These are phyloP conservation scores for Malurus elegans DNA, from an alignment of 2,113 vertebrate genomes.

Conservation along the genomic window DNA sequence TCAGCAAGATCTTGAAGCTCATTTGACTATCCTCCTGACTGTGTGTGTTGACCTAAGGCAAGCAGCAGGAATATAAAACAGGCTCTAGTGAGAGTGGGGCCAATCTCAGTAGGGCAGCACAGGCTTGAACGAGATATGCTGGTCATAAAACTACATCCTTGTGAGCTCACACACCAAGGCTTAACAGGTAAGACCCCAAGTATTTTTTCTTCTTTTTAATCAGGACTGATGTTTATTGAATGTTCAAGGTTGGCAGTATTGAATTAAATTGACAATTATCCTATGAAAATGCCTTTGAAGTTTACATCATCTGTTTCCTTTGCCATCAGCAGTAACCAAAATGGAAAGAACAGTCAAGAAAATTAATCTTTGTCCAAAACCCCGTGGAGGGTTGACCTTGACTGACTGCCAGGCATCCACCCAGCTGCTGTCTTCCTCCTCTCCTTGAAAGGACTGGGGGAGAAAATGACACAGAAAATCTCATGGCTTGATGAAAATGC, in stretches of 20 bases:
- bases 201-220: background rate
- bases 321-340: background rate
- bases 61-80: background rate
- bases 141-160: background rate
- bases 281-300: background rate
- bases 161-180: background rate
- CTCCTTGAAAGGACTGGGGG: background rate
- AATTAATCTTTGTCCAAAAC: background rate
- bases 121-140: background rate
- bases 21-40: background rate
- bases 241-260: background rate
- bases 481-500: background rate
- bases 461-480: background rate
- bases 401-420: background rate
- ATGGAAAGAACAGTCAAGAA: background rate
- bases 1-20: background rate
- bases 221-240: background rate
- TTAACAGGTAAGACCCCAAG: background rate
- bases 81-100: background rate
- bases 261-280: background rate
- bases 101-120: background rate
- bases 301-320: slow-evolving; percentile 7
- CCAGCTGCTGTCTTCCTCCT: background rate
- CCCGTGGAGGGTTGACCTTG: background rate
- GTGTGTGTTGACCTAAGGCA: background rate